Percentiles rank a stretch among this genome's conserved stretches.
These are phyloP conservation scores for Epicauta chinensis DNA, from an alignment of 1,140 invertebrate genomes.

Conservation along the genomic window DNA sequence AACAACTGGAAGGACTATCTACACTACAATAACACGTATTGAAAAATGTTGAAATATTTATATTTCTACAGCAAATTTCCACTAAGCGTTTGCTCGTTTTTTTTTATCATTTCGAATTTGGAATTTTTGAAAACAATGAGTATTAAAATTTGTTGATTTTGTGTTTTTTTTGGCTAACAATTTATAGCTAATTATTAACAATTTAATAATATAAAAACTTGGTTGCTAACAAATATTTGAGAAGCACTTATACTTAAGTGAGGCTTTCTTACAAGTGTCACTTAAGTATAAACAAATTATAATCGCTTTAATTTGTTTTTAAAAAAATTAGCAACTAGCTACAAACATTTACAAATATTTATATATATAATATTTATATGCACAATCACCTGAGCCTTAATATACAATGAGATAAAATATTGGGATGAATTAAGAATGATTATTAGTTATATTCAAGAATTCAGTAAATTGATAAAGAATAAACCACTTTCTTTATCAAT, in stretches of 20 bases:
- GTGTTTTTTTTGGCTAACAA: slow-evolving; percentile 15
- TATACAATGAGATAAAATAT: slow-evolving; percentile 8
- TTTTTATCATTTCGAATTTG: no score
- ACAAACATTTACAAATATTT: slow-evolving; percentile 16
- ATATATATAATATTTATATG: no score
- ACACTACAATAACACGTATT: slow-evolving; percentile 13
- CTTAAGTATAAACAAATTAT: slow-evolving; percentile 11
- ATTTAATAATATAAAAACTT: slow-evolving; percentile 25
- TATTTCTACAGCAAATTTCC: slow-evolving; percentile 25
- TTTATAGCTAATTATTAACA: slow-evolving; percentile 15
- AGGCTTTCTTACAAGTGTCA: slow-evolving; percentile 7
- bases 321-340: neutral
- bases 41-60: slow-evolving; percentile 29
- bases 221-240: slow-evolving; percentile 21
- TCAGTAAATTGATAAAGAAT: neutral
- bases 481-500: no score
- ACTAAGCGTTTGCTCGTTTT: slow-evolving; percentile 19
- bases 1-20: neutral
- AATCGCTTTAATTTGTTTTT: neutral
- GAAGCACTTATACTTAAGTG: slow-evolving; percentile 13
- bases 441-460: neutral
- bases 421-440: neutral
- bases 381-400: slow-evolving; percentile 21
- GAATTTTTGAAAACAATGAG: slow-evolving; percentile 20
- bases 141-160: slow-evolving; percentile 10